These are phyloP conservation scores for Vanessa cardui DNA, from an alignment of 2,888 invertebrate genomes.

Conservation along the genomic window DNA sequence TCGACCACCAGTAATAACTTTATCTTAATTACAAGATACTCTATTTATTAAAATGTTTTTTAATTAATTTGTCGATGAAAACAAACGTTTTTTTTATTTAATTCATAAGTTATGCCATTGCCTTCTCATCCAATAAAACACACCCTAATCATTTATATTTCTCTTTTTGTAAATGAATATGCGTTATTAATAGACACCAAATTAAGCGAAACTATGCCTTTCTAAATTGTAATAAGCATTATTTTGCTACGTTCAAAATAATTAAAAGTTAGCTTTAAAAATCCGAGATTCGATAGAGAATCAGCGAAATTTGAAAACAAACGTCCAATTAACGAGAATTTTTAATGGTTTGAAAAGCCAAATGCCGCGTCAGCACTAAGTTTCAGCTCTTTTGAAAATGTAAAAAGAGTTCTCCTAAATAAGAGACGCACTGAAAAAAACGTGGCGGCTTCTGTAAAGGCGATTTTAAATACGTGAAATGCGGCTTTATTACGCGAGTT, in stretches of 20 bases:
- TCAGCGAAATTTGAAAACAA: slow-evolving; percentile 63
- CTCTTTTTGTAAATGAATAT: not conserved
- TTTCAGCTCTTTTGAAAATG: slow-evolving; percentile 37
- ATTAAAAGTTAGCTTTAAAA: slow-evolving; percentile 11
- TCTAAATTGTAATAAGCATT: not conserved
- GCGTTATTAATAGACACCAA: not conserved
- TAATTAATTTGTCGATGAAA: too few relatives aligned
- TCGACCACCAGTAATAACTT: too few relatives aligned
- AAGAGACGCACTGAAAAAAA: slow-evolving; percentile 12
- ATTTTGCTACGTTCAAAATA: not conserved
- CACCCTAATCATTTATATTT: not conserved
- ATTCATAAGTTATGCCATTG: too few relatives aligned
- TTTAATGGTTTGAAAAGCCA: slow-evolving; percentile 35
- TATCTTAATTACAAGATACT: too few relatives aligned
- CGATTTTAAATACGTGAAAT: slow-evolving; percentile 15
- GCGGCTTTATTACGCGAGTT: not conserved
- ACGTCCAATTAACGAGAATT: slow-evolving; percentile 65
- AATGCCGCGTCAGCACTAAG: slow-evolving; percentile 36
- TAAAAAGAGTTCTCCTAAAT: slow-evolving; percentile 13
- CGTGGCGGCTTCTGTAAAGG: not conserved
- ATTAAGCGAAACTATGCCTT: slow-evolving; percentile 9
- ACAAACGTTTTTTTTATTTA: too few relatives aligned
- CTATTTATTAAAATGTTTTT: too few relatives aligned
- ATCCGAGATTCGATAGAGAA: slow-evolving; percentile 36
- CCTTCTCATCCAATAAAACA: not conserved